Base-by-base conservation (phyloP, 1,140 invertebrate species). In the Cherax destructor region DNA sequence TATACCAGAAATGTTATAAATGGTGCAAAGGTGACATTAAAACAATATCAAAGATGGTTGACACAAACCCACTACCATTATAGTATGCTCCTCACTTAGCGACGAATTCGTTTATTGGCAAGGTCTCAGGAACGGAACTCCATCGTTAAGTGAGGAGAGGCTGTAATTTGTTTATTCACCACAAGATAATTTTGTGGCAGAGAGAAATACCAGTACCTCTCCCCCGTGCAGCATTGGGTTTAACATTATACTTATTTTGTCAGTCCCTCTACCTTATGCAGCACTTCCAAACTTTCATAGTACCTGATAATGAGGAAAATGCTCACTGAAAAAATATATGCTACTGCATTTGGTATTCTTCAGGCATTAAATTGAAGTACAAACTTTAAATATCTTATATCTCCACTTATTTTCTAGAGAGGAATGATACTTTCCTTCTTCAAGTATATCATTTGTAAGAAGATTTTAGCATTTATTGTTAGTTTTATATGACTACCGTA, bases 401-500 rank as follows among this genome's bases (percentile, higher is more conserved):
- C 18, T 49, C 78, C 41, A 77, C 6, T 61, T 21, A 80, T 56
- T 61, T 80, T 80, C 41, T 56, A 59, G 49, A 81, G 59, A 65
- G 61, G 76, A 59, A 56, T 84, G 74, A n/a, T 85, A 81, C 52
- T 85, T 85, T 83, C 61, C 49, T 91, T 76, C 61, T 79, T 86
- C 52, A 78, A n/a, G 56, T 69, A 49, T 72, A 52, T 52, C 41
- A 85, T 61, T 85, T 85, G 77, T 79, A 91, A 78, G 76, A 91
- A 91, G 83, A 86, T 83, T 69, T 90, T 91, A 86, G 89, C 89
- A 79, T 91, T 84, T 91, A 91, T 24, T 52, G 56, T 65, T 91
- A 91, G 89, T 85, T 91, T 91, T 91, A 91, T 91, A 91, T 86
- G 74, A 77, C 80, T 85, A 79, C 56, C 86, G 89, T 91, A 91